phyloP scores from a whole-genome alignment of 2,113 vertebrate species.

The Dunckerocampus dactyliophorus region DNA sequence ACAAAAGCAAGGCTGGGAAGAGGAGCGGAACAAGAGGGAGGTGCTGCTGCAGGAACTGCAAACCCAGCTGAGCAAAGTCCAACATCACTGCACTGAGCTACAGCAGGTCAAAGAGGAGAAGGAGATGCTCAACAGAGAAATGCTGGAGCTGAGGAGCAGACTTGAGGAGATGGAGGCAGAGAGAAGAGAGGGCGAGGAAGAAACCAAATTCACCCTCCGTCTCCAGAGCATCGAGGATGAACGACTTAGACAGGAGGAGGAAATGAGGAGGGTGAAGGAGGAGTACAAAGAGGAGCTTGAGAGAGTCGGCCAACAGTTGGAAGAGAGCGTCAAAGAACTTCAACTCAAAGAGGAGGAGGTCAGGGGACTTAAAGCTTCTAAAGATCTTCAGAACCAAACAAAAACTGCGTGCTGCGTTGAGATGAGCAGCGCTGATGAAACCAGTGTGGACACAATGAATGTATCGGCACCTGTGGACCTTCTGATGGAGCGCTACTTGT shows the following conservation, averaged over 20 bases:
- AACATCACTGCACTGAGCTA: conserved; percentile 64
- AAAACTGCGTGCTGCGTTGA: conserved; percentile 26
- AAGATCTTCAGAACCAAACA: conserved; percentile 51
- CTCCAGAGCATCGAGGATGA: conserved; percentile 51
- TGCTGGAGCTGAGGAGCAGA: conserved; percentile 64
- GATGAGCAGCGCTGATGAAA: conserved; percentile 7
- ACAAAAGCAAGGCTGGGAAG: conserved; percentile 53
- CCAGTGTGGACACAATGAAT: conserved; percentile 19
- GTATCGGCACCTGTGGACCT: conserved; percentile 35
- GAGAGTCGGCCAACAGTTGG: conserved; percentile 45
- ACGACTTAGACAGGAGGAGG: conserved; percentile 40
- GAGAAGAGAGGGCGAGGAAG: conserved; percentile 55
- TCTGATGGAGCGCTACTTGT: conserved; percentile 76
- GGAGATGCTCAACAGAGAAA: conserved; percentile 69
- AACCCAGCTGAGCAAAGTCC: conserved; percentile 56
- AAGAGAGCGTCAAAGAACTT: conserved; percentile 49
- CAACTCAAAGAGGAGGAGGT: conserved; percentile 48
- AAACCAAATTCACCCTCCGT: conserved; percentile 41
- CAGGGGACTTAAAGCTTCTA: conserved; percentile 35
- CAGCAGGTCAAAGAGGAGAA: conserved; percentile 72
- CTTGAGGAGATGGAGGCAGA: conserved; percentile 53
- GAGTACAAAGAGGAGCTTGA: conserved; percentile 48
- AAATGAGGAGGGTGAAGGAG: conserved; percentile 43
- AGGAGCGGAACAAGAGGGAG: conserved; percentile 60
- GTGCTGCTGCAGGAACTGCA: conserved; percentile 60